These are phyloP conservation scores for Pelobates fuscus DNA, from an alignment of 2,113 vertebrate species.

Conservation along the genomic window DNA sequence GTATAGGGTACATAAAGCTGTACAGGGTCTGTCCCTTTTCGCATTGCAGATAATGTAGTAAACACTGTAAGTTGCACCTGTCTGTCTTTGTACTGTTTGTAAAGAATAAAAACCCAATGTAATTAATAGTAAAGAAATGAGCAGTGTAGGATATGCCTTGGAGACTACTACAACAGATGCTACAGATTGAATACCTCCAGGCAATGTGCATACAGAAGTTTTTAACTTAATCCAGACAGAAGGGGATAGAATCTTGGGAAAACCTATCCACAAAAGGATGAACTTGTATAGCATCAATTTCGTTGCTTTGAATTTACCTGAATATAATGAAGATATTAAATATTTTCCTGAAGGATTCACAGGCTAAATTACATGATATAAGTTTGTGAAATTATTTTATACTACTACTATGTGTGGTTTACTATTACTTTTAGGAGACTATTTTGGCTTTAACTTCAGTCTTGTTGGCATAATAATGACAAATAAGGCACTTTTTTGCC, in stretches of 20 bases:
- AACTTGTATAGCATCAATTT: neutral
- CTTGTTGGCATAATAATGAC: too few relatives aligned
- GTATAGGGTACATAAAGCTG: too few relatives aligned
- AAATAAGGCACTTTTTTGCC: too few relatives aligned
- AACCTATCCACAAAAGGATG: neutral
- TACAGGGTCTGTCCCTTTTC: too few relatives aligned
- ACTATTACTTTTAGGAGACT: too few relatives aligned
- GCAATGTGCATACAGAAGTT: neutral
- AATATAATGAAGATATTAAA: neutral
- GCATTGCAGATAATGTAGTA: too few relatives aligned
- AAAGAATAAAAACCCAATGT: neutral
- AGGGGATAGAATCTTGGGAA: neutral
- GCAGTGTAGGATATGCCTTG: neutral
- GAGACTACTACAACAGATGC: neutral
- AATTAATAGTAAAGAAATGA: constrained; percentile 1
- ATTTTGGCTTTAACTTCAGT: too few relatives aligned
- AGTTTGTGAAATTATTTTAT: too few relatives aligned
- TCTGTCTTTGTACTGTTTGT: neutral
- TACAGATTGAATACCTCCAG: neutral
- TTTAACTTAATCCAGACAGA: neutral
- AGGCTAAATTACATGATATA: too few relatives aligned
- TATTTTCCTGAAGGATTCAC: neutral
- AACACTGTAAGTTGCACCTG: neutral
- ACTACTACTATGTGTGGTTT: too few relatives aligned
- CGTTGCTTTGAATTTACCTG: neutral